Evolutionary conservation across 2,888 invertebrate genomes (phyloP), one percentile per base, ranked within the genome.

Genomic region (Hyalella azteca): DNA sequence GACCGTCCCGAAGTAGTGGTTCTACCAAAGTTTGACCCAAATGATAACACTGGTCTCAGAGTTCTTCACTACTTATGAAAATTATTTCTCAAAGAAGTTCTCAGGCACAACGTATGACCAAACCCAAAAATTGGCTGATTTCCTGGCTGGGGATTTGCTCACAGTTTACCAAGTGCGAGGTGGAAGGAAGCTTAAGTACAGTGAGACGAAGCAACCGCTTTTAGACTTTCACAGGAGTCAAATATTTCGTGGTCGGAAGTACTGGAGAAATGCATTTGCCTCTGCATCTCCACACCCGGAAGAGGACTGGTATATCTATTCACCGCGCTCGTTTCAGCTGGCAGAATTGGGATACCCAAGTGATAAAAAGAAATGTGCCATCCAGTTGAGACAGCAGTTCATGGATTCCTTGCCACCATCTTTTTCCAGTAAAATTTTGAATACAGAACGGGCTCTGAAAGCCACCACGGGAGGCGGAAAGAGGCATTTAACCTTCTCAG

Each of bases 381-480:
- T 26, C n/a, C 59, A 59, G 26, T 32, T 59, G 26, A 59, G 59
- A 59, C 59, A 59, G 29, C 59, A 59, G 13, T 59, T 59, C 29
- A 13, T 59, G 4, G 29, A 32, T 13, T 29, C 59, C 26, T 26
- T 59, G 59, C 59, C 59, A 5, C 15, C 29, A 5, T 59, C 59
- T 15, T 13, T 59, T 1, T 15, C 26, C 3, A 22, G 15, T 7
- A 59, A 59, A 32, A 59, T 59, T 7, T 3, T 13, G 26, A 32
- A 59, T 59, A 32, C 59, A 5, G 29, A 59, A 15, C 7, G 59
- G 5, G 32, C 59, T 29, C 32, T 59, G n/a, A 59, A 29, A 59
- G 59, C 59, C 26, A 59, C 59, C 22, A 1, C 29, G 5, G 5
- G 13, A 22, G 26, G 29, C 22, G 32, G 32, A 22, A 32, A 29